Conservation (phyloP, 2,797 vertebrate genomes). For the Chaetophractus vellerosus region DNA sequence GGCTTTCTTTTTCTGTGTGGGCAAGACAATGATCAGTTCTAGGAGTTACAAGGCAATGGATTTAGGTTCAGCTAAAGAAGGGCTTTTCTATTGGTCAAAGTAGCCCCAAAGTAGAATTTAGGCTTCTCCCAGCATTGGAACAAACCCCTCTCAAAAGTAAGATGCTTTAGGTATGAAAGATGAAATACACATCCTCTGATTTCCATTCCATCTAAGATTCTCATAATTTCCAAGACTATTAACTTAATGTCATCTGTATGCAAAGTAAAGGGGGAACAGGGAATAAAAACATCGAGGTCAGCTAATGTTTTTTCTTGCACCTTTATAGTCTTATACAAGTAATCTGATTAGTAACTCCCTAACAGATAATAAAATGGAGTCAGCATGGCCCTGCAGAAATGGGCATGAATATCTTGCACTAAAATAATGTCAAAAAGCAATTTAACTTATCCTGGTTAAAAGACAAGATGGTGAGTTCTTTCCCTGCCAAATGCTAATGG, state of each 20-base stretch:
- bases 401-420: not conserved
- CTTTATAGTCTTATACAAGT: not conserved
- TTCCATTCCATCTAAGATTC: not conserved
- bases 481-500: not conserved
- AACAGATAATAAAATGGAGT: not conserved
- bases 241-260: not conserved
- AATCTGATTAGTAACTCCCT: not conserved
- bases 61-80: not conserved
- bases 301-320: not conserved
- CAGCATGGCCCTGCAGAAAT: not conserved
- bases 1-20: not conserved
- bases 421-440: constrained; percentile 34
- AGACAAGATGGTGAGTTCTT: not conserved
- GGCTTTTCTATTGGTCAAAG: not conserved
- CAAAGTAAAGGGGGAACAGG: not conserved
- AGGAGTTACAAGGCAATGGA: not conserved
- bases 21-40: not conserved
- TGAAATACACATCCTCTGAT: not conserved
- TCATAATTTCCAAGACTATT: not conserved
- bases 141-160: not conserved
- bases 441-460: not conserved
- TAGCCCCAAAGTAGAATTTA: not conserved
- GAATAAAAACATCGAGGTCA: not conserved
- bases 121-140: not conserved
- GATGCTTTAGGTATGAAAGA: not conserved